Conservation (phyloP, 2,888 invertebrate species). For the Heliconius ismenius region DNA sequence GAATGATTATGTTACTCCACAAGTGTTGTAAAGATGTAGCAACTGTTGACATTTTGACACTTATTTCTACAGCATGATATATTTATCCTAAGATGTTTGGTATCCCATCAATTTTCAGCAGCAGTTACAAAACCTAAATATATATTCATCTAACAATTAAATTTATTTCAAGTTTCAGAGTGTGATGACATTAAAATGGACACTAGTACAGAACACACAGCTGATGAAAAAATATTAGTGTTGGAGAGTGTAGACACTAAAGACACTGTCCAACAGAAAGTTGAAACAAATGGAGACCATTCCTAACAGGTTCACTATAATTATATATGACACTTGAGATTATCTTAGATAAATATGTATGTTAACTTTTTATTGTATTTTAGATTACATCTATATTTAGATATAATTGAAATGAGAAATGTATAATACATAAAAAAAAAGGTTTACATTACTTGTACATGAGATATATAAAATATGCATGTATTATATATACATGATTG, state of each 20-base stretch:
- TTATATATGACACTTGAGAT: constrained; percentile 23
- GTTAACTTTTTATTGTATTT: not conserved
- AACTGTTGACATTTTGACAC: too few relatives aligned
- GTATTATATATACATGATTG: not conserved
- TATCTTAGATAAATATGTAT: not conserved
- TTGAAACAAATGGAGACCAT: constrained; percentile 14
- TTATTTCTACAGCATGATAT: too few relatives aligned
- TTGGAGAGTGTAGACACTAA: constrained; percentile 22
- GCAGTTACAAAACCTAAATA: not conserved
- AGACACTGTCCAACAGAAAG: not conserved
- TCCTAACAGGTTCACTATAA: constrained; percentile 21
- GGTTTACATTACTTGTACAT: too few relatives aligned
- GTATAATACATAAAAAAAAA: too few relatives aligned
- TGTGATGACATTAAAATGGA: constrained; percentile 53
- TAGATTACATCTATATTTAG: not conserved
- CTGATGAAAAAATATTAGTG: constrained; percentile 11
- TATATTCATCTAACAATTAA: not conserved
- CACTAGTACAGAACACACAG: constrained; percentile 40
- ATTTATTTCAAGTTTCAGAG: constrained; percentile 42
- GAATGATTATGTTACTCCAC: not conserved
- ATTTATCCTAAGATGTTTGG: too few relatives aligned
- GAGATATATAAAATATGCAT: too few relatives aligned
- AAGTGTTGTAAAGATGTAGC: not conserved
- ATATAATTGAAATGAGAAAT: too few relatives aligned
- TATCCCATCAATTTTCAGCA: not conserved